Evolutionary conservation across 2,113 vertebrate genomes (phyloP), one percentile per base, ranked within the genome.

Genomic region (Mellivora capensis): DNA sequence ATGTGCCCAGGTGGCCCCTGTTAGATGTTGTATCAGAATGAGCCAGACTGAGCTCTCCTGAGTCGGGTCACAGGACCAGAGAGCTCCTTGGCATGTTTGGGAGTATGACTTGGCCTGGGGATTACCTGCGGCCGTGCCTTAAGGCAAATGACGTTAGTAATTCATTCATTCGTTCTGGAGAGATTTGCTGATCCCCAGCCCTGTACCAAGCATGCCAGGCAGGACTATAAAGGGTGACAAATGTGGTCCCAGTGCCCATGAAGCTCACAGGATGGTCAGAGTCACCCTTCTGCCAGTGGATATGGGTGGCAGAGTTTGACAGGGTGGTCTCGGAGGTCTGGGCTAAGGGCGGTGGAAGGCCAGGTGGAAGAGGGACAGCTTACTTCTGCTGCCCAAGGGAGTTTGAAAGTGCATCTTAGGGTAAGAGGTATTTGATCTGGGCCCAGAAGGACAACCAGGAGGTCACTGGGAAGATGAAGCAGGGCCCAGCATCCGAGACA

Each of bases 1-100:
- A 69, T 25, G 23, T 49, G 11, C 47, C 29, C 42, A 3, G 0
- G 0, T 15, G 39, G 39, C 11, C 59, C 39, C 39, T 54, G 39
- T 49, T 6, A 34, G 76, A 15, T 52, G 37, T 49, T 14, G 0
- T 15, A 12, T 57, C 13, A 39, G 91, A 77, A 52, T 4, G 67
- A 69, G 34, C 67, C 67, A 69, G 17, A n/a, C n/a, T 9, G 25
- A 79, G 94, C 76, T 76, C 18, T 39, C 14, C 29, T 20, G 61
- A 37, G 47, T 31, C 47, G 39, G 29, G 20, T 54, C 25, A 71
- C n/a, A 54, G 42, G 21, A 44, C 11, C 1, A 57, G 57, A 84
- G 61, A 79, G 23, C 57, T 29, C 69, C 6, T 67, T 0, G 23
- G 71, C 49, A 25, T 57, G 34, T 77, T 61, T 17, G 64, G 91